A percentile compares a stretch with the other conserved stretches of the same genome.
These are phyloP conservation scores for Montifringilla adamsi DNA, from an alignment of 2,113 vertebrate genomes.

Conservation along the genomic window DNA sequence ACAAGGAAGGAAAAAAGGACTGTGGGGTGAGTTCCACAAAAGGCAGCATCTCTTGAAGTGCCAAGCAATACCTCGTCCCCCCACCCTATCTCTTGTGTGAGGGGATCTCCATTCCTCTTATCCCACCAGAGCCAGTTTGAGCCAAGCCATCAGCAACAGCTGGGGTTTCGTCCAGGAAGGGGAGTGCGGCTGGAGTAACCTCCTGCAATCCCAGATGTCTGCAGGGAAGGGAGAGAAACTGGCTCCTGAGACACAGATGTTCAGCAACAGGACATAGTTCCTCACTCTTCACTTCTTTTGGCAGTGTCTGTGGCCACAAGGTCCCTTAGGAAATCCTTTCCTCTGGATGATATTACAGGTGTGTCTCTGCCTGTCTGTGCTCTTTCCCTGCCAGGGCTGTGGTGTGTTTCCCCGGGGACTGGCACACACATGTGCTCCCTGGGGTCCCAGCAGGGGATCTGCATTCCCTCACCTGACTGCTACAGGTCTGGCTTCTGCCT, in stretches of 20 bases:
- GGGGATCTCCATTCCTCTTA: background rate
- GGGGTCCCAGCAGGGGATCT: background rate
- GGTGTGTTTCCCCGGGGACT: background rate
- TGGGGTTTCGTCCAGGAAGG: accelerated
- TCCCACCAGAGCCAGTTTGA: background rate
- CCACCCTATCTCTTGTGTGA: background rate
- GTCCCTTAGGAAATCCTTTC: background rate
- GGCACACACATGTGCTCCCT: background rate
- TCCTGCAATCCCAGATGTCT: background rate
- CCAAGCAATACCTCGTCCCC: background rate
- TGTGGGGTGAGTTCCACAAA: accelerated
- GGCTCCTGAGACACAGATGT: accelerated
- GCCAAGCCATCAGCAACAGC: background rate
- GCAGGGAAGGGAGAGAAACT: background rate
- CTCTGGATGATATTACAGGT: accelerated
- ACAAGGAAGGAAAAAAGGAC: background rate
- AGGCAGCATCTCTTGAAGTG: background rate
- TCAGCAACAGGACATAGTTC: background rate
- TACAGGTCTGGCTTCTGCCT: background rate
- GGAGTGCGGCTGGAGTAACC: background rate
- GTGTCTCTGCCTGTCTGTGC: background rate
- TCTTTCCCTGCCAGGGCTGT: accelerated
- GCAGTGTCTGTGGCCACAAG: accelerated
- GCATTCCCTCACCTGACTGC: accelerated
- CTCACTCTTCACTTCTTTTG: background rate